Evolutionary conservation across 2,797 vertebrate genomes (phyloP), one percentile per base, ranked within the genome.

Genomic region (Pseudocheirus occidentalis): DNA sequence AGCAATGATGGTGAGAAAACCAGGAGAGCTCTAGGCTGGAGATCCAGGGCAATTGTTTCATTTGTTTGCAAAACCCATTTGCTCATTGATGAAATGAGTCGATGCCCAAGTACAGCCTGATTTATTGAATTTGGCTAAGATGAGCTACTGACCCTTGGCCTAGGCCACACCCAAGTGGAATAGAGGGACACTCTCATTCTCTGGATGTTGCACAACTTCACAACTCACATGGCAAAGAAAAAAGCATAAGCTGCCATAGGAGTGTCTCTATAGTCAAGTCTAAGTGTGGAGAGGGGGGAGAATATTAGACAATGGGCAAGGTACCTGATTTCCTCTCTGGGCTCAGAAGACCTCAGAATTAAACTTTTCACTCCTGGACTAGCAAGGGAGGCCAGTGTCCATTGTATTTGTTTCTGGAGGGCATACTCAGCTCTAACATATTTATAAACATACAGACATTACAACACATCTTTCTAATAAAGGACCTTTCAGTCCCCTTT

Each of bases 401-500:
- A 27, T 50, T 94, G 95, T 92, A 46, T 21, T 94, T 96, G 90
- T 96, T 97, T 96, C 94, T 90, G 91, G 94, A 50, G 73, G 21
- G 21, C 9, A 87, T 87, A 27, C 21, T 2, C 0, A 4, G 53
- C 53, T 95, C 90, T 93, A 40, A 91, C 93, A 95, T 95, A 93
- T 95, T 96, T 97, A 94, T 94, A 96, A 97, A 96, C 53, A 95
- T 29, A 91, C 28, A 95, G 90, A 93, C n/a, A 29, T 94, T 91
- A 96, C 4, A 55, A 92, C 93, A 59, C 89, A 92, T 28, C 73
- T 91, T 89, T 92, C 52, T 55, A 54, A 87, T 12, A 90, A 90
- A 87, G 93, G 93, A 95, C 90, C 18, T 55, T 55, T 1, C 16
- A 91, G 54, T 93, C 21, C 58, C 95, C 56, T 94, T 90, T 92